phyloP scores from a whole-genome alignment of 2,113 vertebrate genomes.

The Pedetes capensis region DNA sequence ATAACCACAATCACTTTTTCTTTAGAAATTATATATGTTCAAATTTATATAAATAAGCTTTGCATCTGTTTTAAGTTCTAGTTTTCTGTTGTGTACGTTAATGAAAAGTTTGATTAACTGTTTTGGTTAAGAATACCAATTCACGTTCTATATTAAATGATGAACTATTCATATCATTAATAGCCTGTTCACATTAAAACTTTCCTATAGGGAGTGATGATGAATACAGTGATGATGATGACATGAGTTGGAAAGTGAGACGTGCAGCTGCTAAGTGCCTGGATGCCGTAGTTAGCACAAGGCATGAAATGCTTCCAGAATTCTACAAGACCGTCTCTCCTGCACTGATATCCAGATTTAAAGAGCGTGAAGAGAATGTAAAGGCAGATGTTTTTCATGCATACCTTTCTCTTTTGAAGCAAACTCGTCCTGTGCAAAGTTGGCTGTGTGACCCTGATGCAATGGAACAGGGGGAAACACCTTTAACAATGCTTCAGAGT shows the following conservation, averaged over 20 bases:
- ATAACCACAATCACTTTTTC: not conserved
- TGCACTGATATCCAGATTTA: constrained; percentile 96
- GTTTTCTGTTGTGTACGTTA: not conserved
- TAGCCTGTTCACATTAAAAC: constrained; percentile 30
- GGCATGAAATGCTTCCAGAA: constrained; percentile 99
- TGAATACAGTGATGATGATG: constrained; percentile 98
- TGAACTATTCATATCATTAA: not conserved
- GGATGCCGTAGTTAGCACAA: constrained; percentile 96
- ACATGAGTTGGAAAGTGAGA: constrained; percentile 99
- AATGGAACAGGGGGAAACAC: constrained; percentile 99
- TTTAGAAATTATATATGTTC: constrained; percentile 8
- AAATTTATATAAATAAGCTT: not conserved
- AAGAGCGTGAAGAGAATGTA: constrained; percentile 98
- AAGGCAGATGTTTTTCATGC: constrained; percentile 99
- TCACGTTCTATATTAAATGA: not conserved
- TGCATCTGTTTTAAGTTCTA: not conserved
- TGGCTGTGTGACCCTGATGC: constrained; percentile 98
- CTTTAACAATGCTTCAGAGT: constrained; percentile 98
- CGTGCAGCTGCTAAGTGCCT: constrained; percentile 97
- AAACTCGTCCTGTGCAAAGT: constrained; percentile 97
- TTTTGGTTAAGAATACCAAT: not conserved
- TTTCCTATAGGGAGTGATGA: constrained; percentile 93
- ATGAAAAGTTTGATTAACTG: not conserved
- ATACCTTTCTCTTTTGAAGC: constrained; percentile 97
- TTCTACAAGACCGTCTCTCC: constrained; percentile 98